Conservation (phyloP, 2,888 invertebrate genomes). For the Margaritifera margaritifera region DNA sequence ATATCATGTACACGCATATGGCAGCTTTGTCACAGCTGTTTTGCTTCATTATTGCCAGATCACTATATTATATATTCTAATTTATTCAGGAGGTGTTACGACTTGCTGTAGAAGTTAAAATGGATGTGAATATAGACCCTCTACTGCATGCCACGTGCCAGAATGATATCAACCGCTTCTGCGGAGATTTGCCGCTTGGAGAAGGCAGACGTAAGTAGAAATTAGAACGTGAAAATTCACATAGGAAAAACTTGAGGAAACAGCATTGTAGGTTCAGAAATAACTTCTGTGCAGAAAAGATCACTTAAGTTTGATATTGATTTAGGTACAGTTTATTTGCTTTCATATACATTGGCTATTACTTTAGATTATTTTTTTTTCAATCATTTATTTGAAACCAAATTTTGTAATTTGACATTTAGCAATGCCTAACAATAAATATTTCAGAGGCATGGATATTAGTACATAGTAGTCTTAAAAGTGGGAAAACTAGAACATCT, state of each 20-base stretch:
- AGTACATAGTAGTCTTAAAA: no score
- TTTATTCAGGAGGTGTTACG: conserved; percentile 84
- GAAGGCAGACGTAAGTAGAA: conserved; percentile 82
- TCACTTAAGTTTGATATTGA: conserved; percentile 1
- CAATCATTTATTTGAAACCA: no score
- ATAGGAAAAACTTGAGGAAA: no score
- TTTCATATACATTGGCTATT: background rate
- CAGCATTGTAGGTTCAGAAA: no score
- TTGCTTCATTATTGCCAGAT: no score
- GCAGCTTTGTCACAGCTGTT: no score
- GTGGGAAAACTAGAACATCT: no score
- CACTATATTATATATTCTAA: background rate
- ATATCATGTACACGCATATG: no score
- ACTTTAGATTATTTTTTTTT: background rate
- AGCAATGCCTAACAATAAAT: no score
- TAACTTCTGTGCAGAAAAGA: background rate
- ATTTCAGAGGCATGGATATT: no score
- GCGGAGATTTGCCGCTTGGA: conserved; percentile 82
- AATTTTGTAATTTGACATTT: no score
- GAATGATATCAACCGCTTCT: conserved; percentile 78
- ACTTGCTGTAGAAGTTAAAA: conserved; percentile 87
- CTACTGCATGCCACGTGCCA: conserved; percentile 90
- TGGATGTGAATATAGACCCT: conserved; percentile 97
- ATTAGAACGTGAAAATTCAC: no score
- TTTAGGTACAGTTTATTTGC: background rate